A percentile compares a stretch with the other conserved stretches of the same genome.
Evolutionary conservation across 2,113 vertebrate genomes (phyloP).

Genomic region (Heterochromis multidens): DNA sequence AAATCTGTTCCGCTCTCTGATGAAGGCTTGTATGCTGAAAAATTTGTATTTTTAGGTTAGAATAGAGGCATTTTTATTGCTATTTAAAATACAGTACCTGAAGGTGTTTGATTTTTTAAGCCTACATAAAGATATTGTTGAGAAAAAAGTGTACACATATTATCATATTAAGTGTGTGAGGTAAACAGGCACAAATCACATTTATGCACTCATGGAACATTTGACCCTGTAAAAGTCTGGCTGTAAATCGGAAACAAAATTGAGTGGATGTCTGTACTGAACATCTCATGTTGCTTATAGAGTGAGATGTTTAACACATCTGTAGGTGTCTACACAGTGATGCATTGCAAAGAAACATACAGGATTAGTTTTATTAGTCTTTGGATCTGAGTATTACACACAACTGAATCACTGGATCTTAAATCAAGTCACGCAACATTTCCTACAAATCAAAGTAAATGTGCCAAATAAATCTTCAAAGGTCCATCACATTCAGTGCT

Average conservation of each 20-base stretch:
- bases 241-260: background rate
- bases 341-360: background rate
- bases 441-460: background rate
- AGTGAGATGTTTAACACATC: constrained; percentile 16
- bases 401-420: background rate
- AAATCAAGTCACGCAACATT: background rate
- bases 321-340: constrained; percentile 9
- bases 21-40: background rate
- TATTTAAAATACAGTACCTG: too few relatives aligned
- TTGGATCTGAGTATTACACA: background rate
- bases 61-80: too few relatives aligned
- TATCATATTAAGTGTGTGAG: too few relatives aligned
- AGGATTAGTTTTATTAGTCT: background rate
- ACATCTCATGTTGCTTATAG: constrained; percentile 65
- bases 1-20: background rate
- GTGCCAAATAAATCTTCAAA: background rate
- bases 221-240: background rate
- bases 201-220: background rate
- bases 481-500: background rate
- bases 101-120: too few relatives aligned
- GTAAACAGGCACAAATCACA: too few relatives aligned
- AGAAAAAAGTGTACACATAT: too few relatives aligned
- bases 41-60: too few relatives aligned
- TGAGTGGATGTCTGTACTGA: constrained; percentile 11
- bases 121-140: too few relatives aligned